Evolutionary conservation across 1,140 invertebrate genomes (phyloP).

Genomic region (Hylyphantes graminicola): DNA sequence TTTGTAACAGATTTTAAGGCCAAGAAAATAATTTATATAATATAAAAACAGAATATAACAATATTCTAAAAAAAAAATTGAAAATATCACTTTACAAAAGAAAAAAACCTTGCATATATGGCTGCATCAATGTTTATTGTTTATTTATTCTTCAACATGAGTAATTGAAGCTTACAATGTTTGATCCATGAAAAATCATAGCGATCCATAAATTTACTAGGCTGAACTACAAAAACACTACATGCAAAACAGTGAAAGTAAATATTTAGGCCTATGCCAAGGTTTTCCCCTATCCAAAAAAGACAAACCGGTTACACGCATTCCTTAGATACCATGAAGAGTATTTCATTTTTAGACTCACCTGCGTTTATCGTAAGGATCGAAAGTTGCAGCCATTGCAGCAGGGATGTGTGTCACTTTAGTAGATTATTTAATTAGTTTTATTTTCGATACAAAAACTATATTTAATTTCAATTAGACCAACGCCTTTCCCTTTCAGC

Average conservation of each 20-base stretch:
- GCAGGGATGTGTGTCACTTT: neutral
- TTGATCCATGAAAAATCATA: too few species aligned
- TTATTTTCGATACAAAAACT: neutral
- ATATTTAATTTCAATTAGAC: constrained; percentile 28
- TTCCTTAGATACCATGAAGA: constrained; percentile 34
- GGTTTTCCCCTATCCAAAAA: constrained; percentile 27
- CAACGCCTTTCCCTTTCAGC: constrained; percentile 50
- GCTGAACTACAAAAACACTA: too few species aligned
- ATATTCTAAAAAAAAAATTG: too few species aligned
- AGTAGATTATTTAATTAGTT: neutral
- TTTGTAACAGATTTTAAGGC: too few species aligned
- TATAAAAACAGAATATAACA: too few species aligned
- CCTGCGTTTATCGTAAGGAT: constrained; percentile 60
- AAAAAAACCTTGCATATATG: too few species aligned
- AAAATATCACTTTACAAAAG: too few species aligned
- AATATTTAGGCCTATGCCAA: constrained; percentile 56
- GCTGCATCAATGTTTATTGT: too few species aligned
- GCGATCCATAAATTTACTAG: too few species aligned
- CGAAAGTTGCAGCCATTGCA: constrained; percentile 57
- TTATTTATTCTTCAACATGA: too few species aligned
- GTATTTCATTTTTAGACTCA: constrained; percentile 6
- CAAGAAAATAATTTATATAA: too few species aligned
- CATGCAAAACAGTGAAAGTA: neutral
- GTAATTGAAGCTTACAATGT: too few species aligned
- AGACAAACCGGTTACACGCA: constrained; percentile 45